Percentiles rank a stretch among this genome's conserved stretches.
These are phyloP conservation scores for Drosophila repleta DNA, from an alignment of 1,140 invertebrate species.

Conservation along the genomic window DNA sequence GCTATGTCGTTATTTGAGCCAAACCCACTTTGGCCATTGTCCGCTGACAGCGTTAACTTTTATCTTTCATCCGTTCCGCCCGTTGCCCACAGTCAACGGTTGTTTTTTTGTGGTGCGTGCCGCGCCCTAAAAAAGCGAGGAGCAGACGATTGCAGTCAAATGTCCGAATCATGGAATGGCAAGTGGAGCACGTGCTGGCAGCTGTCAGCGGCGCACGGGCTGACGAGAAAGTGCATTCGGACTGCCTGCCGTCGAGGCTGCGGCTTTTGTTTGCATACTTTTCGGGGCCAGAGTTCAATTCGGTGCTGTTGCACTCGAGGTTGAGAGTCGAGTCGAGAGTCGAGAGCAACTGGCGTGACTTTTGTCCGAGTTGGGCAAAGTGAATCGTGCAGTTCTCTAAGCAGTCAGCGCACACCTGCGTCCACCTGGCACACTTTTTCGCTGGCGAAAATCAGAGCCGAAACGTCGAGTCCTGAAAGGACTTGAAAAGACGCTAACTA, in stretches of 20 bases:
- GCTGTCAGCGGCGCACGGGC: constrained; percentile 16
- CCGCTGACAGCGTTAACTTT: constrained; percentile 29
- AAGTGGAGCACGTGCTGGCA: constrained; percentile 27
- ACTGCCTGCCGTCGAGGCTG: not conserved
- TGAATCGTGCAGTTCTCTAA: constrained; percentile 14
- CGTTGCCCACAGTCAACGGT: not conserved
- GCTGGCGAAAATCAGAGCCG: constrained; percentile 26
- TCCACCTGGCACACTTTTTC: constrained; percentile 18
- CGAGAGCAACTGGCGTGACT: constrained; percentile 31
- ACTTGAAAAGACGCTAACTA: constrained; percentile 60
- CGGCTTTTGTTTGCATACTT: constrained; percentile 50
- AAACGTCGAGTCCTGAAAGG: not conserved
- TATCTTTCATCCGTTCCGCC: not conserved
- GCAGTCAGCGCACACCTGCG: constrained; percentile 35
- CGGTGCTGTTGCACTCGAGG: constrained; percentile 21
- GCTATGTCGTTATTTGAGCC: constrained; percentile 2
- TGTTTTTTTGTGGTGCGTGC: constrained; percentile 37
- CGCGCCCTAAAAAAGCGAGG: constrained; percentile 43
- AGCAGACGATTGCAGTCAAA: constrained; percentile 3
- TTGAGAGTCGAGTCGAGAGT: constrained; percentile 24
- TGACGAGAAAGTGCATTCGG: constrained; percentile 22
- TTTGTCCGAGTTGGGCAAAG: constrained; percentile 7
- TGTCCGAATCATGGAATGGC: constrained; percentile 3
- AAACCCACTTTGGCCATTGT: constrained; percentile 51
- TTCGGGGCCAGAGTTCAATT: constrained; percentile 42